Base-by-base conservation (phyloP, 2,888 invertebrate genomes). In the Drosophila leonis region DNA sequence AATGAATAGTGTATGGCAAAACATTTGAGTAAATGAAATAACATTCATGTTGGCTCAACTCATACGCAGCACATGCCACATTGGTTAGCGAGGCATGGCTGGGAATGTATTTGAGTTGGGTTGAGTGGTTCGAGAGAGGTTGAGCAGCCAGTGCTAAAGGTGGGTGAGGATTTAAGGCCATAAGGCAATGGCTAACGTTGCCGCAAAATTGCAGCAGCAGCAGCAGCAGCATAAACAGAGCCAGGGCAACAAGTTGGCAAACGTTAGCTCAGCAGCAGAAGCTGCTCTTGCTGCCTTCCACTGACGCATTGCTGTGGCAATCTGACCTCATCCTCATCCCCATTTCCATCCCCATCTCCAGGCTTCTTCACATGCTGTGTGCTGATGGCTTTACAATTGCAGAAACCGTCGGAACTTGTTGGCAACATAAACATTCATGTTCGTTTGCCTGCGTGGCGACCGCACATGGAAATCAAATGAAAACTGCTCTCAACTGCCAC, bases 391-490 rank as follows among this genome's bases (percentile, higher is more conserved):
- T 33, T 42, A 35, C 46, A 72, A 42, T 41, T n/a, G 39, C 57
- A 67, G 51, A 4, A 61, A 49, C 29, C 48, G 33, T 41, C 33
- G 35, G 33, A 54, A 60, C 52, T 54, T 37, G 56, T 35, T 44
- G 44, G 41, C 37, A 15, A 51, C 55, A 57, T 63, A 63, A 55
- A 71, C 49, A 44, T 48, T 60, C 20, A 24, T 33, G 18, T 70
- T 70, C 48, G 57, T 75, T 79, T 79, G 76, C 63, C 60, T 51
- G 65, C 65, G 56, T 51, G 59, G 57, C 65, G 62, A 79, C 76
- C 76, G 51, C 75, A 79, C 65, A 66, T 60, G 65, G 66, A 79
- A 77, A 79, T 77, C 80, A 77, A 77, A 77, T 75, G 76, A 79
- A 71, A 79, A 59, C 77, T 79, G 66, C 65, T 56, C 66, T 55